Evolutionary conservation across 2,113 vertebrate genomes (phyloP).

Genomic region (Rhinopomastus cyanomelas): DNA sequence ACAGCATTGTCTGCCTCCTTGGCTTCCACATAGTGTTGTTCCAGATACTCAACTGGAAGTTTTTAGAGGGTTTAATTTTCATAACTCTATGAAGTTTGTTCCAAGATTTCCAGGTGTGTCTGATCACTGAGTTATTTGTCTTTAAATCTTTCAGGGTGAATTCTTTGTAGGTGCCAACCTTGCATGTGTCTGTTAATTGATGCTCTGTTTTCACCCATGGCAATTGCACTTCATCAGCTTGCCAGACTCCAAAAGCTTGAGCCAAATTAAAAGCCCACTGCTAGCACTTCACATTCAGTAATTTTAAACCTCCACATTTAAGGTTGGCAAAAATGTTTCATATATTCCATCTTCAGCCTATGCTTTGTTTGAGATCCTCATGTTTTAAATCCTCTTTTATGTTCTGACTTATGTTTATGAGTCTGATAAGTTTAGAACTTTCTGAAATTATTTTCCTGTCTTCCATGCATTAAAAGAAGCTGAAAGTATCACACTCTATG

Average conservation of each 20-base stretch:
- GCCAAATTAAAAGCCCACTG: slow-evolving; percentile 65
- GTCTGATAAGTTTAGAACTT: neutral
- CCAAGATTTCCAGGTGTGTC: slow-evolving; percentile 71
- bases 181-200: slow-evolving; percentile 68
- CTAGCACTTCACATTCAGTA: slow-evolving; percentile 46
- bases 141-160: slow-evolving; percentile 69
- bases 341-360: slow-evolving; percentile 3
- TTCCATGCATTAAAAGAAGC: neutral
- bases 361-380: neutral
- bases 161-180: slow-evolving; percentile 65
- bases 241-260: slow-evolving; percentile 54
- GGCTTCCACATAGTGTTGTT: slow-evolving; percentile 30
- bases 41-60: slow-evolving; percentile 42
- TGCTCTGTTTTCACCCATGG: slow-evolving; percentile 70
- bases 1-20: slow-evolving; percentile 12
- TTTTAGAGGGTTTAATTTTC: slow-evolving; percentile 61
- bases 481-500: neutral
- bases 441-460: neutral
- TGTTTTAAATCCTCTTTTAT: neutral
- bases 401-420: neutral
- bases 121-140: slow-evolving; percentile 68
- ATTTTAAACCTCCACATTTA: slow-evolving; percentile 52
- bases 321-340: slow-evolving; percentile 43
- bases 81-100: slow-evolving; percentile 66
- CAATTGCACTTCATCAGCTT: slow-evolving; percentile 64